Percentiles rank a stretch among this genome's conserved stretches.
phyloP scores from a whole-genome alignment of 2,888 invertebrate genomes.

The Lithophane ornitopus region DNA sequence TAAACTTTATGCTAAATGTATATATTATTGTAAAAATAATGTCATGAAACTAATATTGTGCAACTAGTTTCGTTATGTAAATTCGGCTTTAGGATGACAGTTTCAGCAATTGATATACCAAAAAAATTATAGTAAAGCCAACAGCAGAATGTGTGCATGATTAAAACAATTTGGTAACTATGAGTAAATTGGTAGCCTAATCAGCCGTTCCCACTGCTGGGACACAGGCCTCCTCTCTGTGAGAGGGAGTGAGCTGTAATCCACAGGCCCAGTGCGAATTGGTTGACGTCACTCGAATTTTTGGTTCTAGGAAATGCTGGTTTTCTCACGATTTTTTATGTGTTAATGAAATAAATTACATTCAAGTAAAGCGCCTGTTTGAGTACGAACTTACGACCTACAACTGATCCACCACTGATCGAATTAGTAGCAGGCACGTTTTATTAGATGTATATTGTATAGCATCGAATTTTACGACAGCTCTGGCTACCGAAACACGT shows the following conservation, averaged over 20 bases:
- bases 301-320: no score
- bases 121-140: no score
- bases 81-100: background rate
- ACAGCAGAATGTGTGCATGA: background rate
- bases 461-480: slow-evolving; percentile 30
- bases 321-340: no score
- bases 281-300: no score
- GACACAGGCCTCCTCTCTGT: background rate
- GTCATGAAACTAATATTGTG: background rate
- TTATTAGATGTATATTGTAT: background rate
- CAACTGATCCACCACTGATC: background rate
- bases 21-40: background rate
- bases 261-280: no score
- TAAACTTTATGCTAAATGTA: background rate
- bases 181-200: background rate
- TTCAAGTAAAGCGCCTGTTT: no score
- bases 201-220: no score
- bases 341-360: no score
- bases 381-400: no score
- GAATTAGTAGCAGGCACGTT: slow-evolving; percentile 7
- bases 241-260: background rate
- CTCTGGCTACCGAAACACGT: background rate
- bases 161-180: background rate
- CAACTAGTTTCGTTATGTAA: background rate
- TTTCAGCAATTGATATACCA: background rate